Percentiles rank a stretch among this genome's conserved stretches.
Conservation (phyloP, 2,888 invertebrate genomes). For the Drosophila borealis region DNA sequence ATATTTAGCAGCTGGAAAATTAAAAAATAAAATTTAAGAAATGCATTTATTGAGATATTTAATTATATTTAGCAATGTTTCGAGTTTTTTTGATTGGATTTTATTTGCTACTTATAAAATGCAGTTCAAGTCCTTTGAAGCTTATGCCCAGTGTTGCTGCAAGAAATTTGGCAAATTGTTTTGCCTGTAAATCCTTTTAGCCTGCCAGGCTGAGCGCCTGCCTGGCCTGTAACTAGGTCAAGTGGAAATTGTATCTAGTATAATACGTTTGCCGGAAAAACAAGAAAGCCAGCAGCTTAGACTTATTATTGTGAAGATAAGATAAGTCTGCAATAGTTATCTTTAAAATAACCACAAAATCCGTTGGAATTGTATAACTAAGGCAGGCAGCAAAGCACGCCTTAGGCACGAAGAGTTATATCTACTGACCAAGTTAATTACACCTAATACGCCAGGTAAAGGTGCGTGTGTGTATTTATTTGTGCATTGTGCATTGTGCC, state of each 20-base stretch:
- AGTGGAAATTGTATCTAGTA: constrained; percentile 65
- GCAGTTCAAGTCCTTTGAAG: constrained; percentile 12
- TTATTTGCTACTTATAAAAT: constrained; percentile 17
- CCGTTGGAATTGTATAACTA: constrained; percentile 70
- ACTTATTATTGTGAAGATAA: constrained; percentile 61
- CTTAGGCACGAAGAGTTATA: constrained; percentile 5
- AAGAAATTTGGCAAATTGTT: constrained; percentile 51
- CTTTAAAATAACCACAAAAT: constrained; percentile 75
- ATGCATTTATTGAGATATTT: constrained; percentile 32
- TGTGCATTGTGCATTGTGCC: constrained; percentile 26
- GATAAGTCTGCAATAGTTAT: constrained; percentile 63
- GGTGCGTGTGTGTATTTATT: constrained; percentile 19
- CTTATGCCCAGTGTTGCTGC: constrained; percentile 1
- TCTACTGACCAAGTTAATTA: constrained; percentile 70
- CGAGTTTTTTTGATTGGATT: constrained; percentile 40
- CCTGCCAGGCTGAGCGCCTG: constrained; percentile 3
- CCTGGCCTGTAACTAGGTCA: constrained; percentile 63
- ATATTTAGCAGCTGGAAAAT: too few relatives aligned
- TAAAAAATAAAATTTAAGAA: not conserved
- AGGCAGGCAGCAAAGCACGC: constrained; percentile 30
- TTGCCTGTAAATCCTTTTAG: constrained; percentile 59
- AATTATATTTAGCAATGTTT: constrained; percentile 37
- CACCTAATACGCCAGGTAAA: constrained; percentile 70
- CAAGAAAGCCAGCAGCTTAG: constrained; percentile 43
- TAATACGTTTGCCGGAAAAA: constrained; percentile 46